Percentiles rank a stretch among this genome's conserved stretches.
These are phyloP conservation scores for Beris morrisii DNA, from an alignment of 2,888 invertebrate genomes.

Conservation along the genomic window DNA sequence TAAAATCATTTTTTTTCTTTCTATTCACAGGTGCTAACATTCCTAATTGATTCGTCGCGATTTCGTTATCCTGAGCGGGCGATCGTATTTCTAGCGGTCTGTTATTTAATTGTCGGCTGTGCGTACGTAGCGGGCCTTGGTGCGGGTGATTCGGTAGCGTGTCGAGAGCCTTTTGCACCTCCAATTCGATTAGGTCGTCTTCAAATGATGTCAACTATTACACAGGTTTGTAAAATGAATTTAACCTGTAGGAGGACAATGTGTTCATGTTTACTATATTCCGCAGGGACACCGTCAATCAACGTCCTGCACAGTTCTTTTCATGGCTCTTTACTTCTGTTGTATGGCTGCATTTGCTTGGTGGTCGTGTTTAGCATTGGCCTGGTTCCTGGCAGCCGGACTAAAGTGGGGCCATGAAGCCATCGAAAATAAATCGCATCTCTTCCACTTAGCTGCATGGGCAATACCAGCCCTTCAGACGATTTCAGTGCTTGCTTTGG, in stretches of 20 bases:
- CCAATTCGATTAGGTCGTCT: slow-evolving; percentile 70
- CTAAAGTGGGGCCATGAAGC: slow-evolving; percentile 98
- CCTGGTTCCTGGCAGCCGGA: slow-evolving; percentile 96
- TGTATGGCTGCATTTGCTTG: slow-evolving; percentile 96
- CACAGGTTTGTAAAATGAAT: slow-evolving; percentile 70
- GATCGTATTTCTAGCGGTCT: slow-evolving; percentile 94
- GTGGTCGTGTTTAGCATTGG: slow-evolving; percentile 95
- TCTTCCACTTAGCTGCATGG: slow-evolving; percentile 98
- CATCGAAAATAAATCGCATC: slow-evolving; percentile 94
- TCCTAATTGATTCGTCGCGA: slow-evolving; percentile 89
- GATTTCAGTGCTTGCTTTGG: slow-evolving; percentile 91
- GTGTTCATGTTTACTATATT: slow-evolving; percentile 12
- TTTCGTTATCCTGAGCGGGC: slow-evolving; percentile 98
- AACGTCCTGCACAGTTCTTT: slow-evolving; percentile 82
- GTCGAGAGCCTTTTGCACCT: slow-evolving; percentile 77
- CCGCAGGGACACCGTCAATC: slow-evolving; percentile 56
- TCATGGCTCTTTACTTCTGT: slow-evolving; percentile 95
- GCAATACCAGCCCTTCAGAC: slow-evolving; percentile 95
- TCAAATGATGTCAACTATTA: slow-evolving; percentile 79
- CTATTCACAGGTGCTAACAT: slow-evolving; percentile 70
- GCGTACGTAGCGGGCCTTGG: slow-evolving; percentile 88
- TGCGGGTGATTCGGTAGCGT: slow-evolving; percentile 79
- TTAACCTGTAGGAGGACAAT: slow-evolving; percentile 7
- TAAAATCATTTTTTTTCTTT: slow-evolving; percentile 23
- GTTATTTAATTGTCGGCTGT: slow-evolving; percentile 91